Conservation (phyloP, 2,113 vertebrate genomes). For the Triplophysa rosa region DNA sequence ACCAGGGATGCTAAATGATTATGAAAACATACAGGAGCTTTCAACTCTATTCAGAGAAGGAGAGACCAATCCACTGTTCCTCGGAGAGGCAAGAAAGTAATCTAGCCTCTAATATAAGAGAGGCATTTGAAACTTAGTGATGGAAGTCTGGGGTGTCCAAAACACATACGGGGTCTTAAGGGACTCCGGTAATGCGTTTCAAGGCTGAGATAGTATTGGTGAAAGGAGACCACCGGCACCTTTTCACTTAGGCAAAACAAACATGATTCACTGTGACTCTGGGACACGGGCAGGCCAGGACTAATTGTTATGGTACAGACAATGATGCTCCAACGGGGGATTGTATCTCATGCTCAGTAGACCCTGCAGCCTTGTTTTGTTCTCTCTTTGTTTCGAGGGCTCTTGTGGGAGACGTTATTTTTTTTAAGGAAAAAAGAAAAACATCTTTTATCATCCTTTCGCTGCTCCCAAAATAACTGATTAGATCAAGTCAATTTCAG, state of each 20-base stretch:
- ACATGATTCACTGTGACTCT: constrained; percentile 40
- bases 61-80: constrained; percentile 9
- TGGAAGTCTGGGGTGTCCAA: constrained; percentile 29
- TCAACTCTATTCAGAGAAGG: constrained; percentile 35
- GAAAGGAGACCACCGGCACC: constrained; percentile 36
- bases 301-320: constrained; percentile 54
- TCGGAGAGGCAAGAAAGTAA: constrained; percentile 41
- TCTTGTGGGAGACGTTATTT: constrained; percentile 44
- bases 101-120: constrained; percentile 49
- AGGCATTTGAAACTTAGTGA: constrained; percentile 45
- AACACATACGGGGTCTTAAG: constrained; percentile 24
- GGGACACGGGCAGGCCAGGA: constrained; percentile 28
- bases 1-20: constrained; percentile 41
- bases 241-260: constrained; percentile 46
- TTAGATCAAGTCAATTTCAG: constrained; percentile 46
- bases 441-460: constrained; percentile 22
- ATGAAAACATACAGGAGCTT: constrained; percentile 49
- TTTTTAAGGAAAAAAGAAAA: constrained; percentile 41
- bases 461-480: constrained; percentile 47
- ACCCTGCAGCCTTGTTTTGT: constrained; percentile 22
- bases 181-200: constrained; percentile 27
- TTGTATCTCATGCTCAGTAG: constrained; percentile 29
- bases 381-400: constrained; percentile 32
- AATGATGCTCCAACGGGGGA: constrained; percentile 37
- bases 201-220: constrained; percentile 35